phyloP scores from a whole-genome alignment of 2,113 vertebrate species.

The Pedetes capensis region DNA sequence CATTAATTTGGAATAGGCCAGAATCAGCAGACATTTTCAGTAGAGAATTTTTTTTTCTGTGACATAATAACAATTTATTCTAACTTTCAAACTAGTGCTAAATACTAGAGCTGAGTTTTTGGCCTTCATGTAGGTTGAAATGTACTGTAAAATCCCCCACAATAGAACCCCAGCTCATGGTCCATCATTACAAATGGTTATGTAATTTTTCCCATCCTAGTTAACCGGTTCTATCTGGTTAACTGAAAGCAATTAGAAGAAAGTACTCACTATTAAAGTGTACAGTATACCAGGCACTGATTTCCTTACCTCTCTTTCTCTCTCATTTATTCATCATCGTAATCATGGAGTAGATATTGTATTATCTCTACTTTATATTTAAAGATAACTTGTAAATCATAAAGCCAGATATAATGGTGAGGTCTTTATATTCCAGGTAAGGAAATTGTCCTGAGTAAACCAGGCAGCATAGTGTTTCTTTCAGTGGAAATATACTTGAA shows the following conservation, averaged over 20 bases:
- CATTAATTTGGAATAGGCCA: not conserved
- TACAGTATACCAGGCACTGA: not conserved
- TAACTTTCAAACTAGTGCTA: not conserved
- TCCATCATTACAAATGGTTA: not conserved
- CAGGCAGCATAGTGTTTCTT: not conserved
- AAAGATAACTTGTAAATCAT: not conserved
- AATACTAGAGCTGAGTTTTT: constrained; percentile 21
- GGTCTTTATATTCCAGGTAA: not conserved
- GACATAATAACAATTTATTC: not conserved
- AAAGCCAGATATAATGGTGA: not conserved
- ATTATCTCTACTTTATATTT: not conserved
- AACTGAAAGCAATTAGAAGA: not conserved
- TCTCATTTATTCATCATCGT: not conserved
- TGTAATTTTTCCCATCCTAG: not conserved
- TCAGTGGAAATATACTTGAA: not conserved
- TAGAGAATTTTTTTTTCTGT: not conserved
- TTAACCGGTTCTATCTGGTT: not conserved
- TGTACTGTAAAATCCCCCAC: not conserved
- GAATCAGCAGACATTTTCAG: not conserved
- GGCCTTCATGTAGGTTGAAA: not conserved
- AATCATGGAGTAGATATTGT: not conserved
- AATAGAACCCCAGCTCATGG: not conserved
- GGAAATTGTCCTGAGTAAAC: not conserved
- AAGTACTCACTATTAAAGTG: not conserved
- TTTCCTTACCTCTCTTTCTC: not conserved